These are phyloP conservation scores for Bradypus variegatus DNA, from an alignment of 2,797 vertebrate genomes.

Conservation along the genomic window DNA sequence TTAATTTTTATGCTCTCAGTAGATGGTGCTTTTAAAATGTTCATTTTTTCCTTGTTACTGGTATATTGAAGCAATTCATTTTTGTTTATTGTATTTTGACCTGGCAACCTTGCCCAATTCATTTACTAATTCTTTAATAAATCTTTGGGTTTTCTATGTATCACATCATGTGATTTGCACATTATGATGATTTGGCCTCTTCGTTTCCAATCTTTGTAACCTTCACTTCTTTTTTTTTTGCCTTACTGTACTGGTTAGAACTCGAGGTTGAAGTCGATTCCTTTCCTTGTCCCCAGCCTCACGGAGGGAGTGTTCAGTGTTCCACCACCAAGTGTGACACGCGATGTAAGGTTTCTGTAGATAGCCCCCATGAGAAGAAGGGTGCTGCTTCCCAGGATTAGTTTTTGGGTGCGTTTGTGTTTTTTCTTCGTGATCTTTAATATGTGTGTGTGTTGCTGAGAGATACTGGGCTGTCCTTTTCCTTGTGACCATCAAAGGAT, in stretches of 20 bases:
- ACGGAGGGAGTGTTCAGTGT: no score
- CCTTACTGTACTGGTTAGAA: not conserved
- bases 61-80: not conserved
- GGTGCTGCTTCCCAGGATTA: rapidly evolving
- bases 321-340: not conserved
- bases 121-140: not conserved
- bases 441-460: rapidly evolving
- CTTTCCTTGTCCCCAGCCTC: no score
- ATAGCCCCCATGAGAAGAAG: rapidly evolving
- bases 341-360: rapidly evolving
- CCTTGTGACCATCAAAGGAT: not conserved
- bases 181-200: not conserved
- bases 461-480: rapidly evolving
- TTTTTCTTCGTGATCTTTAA: not conserved
- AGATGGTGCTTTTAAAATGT: no score
- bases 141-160: not conserved
- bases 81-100: no score
- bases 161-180: not conserved
- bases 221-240: not conserved
- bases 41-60: not conserved
- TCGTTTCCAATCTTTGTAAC: no score
- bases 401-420: no score
- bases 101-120: not conserved
- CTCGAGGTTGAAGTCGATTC: no score
- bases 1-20: not conserved